A percentile compares a stretch with the other conserved stretches of the same genome.
These are phyloP conservation scores for Peromyscus leucopus DNA, from an alignment of 2,113 vertebrate species.

Conservation along the genomic window DNA sequence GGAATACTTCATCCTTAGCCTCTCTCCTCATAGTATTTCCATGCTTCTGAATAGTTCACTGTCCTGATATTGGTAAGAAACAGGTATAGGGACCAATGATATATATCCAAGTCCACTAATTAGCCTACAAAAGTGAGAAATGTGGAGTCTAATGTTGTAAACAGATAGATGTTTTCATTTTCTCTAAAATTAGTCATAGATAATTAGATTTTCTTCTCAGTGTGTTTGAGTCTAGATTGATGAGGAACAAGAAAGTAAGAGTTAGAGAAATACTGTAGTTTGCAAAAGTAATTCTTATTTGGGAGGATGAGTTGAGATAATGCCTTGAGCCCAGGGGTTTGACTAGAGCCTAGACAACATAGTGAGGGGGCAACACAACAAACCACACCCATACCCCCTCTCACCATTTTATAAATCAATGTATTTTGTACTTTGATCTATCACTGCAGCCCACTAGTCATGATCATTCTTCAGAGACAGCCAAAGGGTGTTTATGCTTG, in stretches of 20 bases:
- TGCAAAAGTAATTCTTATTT: slow-evolving; percentile 35
- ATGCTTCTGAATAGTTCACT: slow-evolving; percentile 53
- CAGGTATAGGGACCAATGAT: background rate
- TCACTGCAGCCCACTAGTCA: background rate
- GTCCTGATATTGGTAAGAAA: background rate
- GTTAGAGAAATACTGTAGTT: background rate
- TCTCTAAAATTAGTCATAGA: slow-evolving; percentile 2
- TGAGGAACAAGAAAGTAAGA: background rate
- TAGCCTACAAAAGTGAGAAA: slow-evolving; percentile 28
- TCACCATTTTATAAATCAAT: background rate
- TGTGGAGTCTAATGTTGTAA: background rate
- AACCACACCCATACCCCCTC: background rate
- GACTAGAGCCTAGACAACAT: background rate
- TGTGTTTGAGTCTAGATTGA: slow-evolving; percentile 24
- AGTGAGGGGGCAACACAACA: background rate
- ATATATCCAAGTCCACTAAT: background rate
- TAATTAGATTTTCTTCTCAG: background rate
- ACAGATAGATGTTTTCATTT: background rate
- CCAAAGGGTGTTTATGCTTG: background rate
- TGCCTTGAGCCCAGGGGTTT: background rate
- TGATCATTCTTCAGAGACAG: background rate
- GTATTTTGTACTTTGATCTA: background rate
- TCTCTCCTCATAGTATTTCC: slow-evolving; percentile 39
- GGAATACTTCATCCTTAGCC: slow-evolving; percentile 36
- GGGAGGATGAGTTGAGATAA: background rate